These are phyloP conservation scores for Clistopyga incitator DNA, from an alignment of 2,888 invertebrate species.

Conservation along the genomic window DNA sequence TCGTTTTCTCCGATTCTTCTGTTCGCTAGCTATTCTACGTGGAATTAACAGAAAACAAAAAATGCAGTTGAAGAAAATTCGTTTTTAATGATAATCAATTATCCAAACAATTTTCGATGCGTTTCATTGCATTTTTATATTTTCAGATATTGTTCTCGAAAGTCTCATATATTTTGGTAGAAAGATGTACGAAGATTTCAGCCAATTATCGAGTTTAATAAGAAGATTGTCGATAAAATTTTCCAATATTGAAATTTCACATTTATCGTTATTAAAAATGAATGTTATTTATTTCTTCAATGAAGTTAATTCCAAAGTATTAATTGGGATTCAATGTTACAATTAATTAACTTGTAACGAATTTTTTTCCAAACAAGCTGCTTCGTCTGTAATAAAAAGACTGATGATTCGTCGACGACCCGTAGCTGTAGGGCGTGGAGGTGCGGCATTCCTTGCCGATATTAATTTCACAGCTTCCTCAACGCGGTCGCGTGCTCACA, in stretches of 20 bases:
- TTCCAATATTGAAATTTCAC: too few relatives aligned
- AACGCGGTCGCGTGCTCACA: constrained; percentile 36
- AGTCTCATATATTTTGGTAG: too few relatives aligned
- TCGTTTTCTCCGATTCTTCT: neutral
- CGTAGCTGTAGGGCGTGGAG: constrained; percentile 23
- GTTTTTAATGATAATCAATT: too few relatives aligned
- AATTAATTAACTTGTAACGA: constrained; percentile 8
- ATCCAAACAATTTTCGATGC: too few relatives aligned
- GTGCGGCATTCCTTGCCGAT: constrained; percentile 35
- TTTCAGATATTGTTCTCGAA: too few relatives aligned
- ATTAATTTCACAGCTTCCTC: constrained; percentile 44
- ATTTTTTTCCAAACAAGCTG: neutral
- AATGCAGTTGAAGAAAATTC: too few relatives aligned
- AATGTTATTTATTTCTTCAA: neutral
- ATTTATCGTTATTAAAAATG: too few relatives aligned
- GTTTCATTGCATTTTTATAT: too few relatives aligned
- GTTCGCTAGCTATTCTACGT: neutral
- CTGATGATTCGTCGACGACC: constrained; percentile 8
- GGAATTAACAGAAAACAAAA: neutral
- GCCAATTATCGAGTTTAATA: too few relatives aligned
- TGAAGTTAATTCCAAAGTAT: too few relatives aligned
- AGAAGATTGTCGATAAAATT: too few relatives aligned
- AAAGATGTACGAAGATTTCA: too few relatives aligned
- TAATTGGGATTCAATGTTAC: neutral
- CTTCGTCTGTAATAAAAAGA: neutral